A percentile compares a stretch with the other conserved stretches of the same genome.
phyloP scores from a whole-genome alignment of 1,140 invertebrate genomes.

The Scylla paramamosain region DNA sequence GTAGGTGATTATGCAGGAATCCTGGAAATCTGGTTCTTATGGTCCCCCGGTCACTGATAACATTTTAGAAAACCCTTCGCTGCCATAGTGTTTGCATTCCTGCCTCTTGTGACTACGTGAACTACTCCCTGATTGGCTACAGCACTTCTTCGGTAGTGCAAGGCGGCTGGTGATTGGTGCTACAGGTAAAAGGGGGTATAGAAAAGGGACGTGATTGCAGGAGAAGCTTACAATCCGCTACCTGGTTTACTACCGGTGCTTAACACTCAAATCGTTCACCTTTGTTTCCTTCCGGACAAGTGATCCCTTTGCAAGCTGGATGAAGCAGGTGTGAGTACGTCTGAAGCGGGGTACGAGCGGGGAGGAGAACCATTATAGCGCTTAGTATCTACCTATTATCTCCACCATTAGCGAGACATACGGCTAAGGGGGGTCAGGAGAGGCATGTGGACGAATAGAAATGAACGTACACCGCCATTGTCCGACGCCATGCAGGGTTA shows the following conservation, averaged over 20 bases:
- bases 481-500: neutral
- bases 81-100: neutral
- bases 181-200: neutral
- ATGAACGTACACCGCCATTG: neutral
- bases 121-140: neutral
- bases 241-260: neutral
- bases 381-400: constrained; percentile 6
- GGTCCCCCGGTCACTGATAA: neutral
- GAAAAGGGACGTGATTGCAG: neutral
- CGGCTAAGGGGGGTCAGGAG: neutral
- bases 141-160: neutral
- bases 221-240: neutral
- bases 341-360: neutral
- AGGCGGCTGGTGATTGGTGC: neutral
- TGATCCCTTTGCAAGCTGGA: neutral
- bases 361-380: neutral
- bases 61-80: neutral
- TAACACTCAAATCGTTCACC: neutral
- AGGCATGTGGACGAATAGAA: neutral
- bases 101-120: neutral
- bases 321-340: neutral
- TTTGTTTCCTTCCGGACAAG: neutral
- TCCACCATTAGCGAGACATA: neutral
- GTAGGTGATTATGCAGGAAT: neutral
- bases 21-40: neutral